Percentiles rank a stretch among this genome's conserved stretches.
These are phyloP conservation scores for Blastobasis lacticolella DNA, from an alignment of 2,888 invertebrate species.

Conservation along the genomic window DNA sequence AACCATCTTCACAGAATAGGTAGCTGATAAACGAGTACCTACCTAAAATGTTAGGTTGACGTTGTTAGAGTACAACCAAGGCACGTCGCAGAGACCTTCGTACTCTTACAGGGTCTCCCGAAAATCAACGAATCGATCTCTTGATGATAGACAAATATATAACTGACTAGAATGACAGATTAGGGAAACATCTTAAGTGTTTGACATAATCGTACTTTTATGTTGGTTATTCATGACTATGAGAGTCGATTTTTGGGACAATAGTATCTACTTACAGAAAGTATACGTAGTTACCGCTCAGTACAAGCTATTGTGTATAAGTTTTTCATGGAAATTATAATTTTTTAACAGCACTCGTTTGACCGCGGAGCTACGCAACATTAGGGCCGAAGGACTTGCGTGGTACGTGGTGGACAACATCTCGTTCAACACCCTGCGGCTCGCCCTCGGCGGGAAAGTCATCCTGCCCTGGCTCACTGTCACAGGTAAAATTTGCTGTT, in stretches of 20 bases:
- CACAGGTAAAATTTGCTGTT: slow-evolving; percentile 23
- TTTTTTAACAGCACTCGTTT: slow-evolving; percentile 20
- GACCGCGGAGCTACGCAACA: slow-evolving; percentile 18
- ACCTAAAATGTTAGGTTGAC: no score
- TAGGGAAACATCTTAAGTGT: not conserved
- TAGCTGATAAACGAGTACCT: no score
- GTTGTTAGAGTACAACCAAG: no score
- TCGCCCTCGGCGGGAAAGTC: slow-evolving; percentile 27
- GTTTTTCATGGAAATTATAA: not conserved
- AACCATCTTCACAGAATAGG: no score
- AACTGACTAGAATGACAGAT: no score
- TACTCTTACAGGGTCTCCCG: no score
- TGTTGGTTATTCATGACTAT: not conserved
- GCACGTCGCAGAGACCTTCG: no score
- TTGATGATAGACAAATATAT: no score
- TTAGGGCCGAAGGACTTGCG: slow-evolving; percentile 32
- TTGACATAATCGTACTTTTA: not conserved
- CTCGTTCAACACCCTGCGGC: slow-evolving; percentile 29
- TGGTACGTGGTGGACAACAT: slow-evolving; percentile 39
- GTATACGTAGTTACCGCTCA: not conserved
- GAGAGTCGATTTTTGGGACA: not conserved
- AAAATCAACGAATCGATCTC: no score
- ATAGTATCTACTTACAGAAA: not conserved
- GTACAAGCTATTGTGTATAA: no score
- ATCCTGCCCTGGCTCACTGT: slow-evolving; percentile 34